These are phyloP conservation scores for Nephrotoma guestfalica DNA, from an alignment of 2,888 invertebrate species.

Conservation along the genomic window DNA sequence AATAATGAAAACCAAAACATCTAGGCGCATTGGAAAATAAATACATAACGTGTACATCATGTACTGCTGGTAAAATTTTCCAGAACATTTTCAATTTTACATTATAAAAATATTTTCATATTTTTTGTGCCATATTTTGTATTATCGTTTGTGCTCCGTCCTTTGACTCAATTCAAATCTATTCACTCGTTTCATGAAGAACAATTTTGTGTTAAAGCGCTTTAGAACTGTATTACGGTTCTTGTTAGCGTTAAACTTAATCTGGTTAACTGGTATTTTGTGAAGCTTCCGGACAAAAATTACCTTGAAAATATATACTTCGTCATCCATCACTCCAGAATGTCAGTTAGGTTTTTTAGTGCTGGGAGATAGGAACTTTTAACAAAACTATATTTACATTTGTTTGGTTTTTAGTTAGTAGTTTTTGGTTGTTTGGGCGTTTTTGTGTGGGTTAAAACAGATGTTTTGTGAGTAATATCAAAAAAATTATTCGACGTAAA, in stretches of 20 bases:
- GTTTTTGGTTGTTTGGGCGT: too few species aligned
- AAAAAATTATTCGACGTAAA: too few species aligned
- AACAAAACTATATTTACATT: too few species aligned
- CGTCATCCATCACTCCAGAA: background rate
- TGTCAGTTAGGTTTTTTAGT: too few species aligned
- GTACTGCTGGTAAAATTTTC: background rate
- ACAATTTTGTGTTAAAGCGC: background rate
- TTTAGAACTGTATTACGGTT: background rate
- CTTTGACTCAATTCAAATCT: background rate
- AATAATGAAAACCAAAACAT: background rate
- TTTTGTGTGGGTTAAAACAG: too few species aligned
- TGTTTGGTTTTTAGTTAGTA: too few species aligned
- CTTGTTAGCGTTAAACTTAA: background rate
- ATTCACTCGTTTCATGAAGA: background rate
- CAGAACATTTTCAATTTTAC: background rate
- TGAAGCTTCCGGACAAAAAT: background rate
- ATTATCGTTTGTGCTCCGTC: background rate
- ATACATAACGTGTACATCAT: background rate
- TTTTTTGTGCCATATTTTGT: background rate
- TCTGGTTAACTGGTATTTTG: background rate
- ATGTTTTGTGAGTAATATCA: too few species aligned
- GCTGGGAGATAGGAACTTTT: too few species aligned
- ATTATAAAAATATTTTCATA: background rate
- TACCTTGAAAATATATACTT: background rate
- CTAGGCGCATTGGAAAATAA: background rate